phyloP scores from a whole-genome alignment of 1,140 invertebrate genomes.

The Colletes latitarsis region DNA sequence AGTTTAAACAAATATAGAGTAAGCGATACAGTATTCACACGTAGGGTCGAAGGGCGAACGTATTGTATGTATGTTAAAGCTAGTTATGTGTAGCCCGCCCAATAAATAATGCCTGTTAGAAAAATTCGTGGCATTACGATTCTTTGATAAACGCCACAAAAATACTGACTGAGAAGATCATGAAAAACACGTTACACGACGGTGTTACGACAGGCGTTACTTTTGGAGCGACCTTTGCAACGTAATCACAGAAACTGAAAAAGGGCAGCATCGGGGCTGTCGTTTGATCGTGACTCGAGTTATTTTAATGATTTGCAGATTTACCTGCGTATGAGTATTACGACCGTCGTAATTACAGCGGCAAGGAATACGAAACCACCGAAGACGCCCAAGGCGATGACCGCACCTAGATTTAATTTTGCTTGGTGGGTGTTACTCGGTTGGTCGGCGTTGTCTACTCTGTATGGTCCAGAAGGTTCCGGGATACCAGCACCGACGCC shows the following conservation, averaged over 20 bases:
- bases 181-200: not conserved
- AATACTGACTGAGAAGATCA: not conserved
- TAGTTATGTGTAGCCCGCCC: conserved; percentile 19
- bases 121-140: not conserved
- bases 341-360: conserved; percentile 93
- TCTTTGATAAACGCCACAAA: not conserved
- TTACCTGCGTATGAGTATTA: conserved; percentile 95
- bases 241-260: conserved; percentile 31
- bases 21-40: conserved; percentile 62
- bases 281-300: not conserved
- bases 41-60: conserved; percentile 30
- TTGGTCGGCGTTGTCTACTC: conserved; percentile 85
- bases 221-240: not conserved
- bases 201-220: conserved; percentile 20
- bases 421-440: conserved; percentile 84
- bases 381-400: conserved; percentile 94
- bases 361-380: conserved; percentile 94
- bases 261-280: not conserved
- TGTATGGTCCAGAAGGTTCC: conserved; percentile 84
- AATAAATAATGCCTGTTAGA: conserved; percentile 37
- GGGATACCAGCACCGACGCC: conserved; percentile 83
- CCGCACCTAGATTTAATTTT: conserved; percentile 91
- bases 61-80: conserved; percentile 55
- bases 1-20: conserved; percentile 55
- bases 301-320: conserved; percentile 35